These are phyloP conservation scores for Chouioia cunea DNA, from an alignment of 2,888 invertebrate genomes.

Conservation along the genomic window DNA sequence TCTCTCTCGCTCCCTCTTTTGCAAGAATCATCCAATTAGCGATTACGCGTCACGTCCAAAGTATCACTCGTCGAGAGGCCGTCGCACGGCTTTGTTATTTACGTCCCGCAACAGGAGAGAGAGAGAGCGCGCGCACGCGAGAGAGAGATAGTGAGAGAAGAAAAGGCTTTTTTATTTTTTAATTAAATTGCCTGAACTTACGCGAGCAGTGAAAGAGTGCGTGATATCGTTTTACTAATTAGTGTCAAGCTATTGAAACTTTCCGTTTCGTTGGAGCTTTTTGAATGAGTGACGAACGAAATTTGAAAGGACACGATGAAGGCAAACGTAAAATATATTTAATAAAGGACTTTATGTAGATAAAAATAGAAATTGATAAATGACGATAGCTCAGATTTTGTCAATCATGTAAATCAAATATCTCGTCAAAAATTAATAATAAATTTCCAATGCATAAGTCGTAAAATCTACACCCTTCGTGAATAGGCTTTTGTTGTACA, in stretches of 20 bases:
- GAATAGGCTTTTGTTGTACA: no score
- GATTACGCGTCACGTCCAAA: slow-evolving; percentile 11
- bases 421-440: no score
- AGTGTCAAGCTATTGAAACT: slow-evolving; percentile 16
- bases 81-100: slow-evolving; percentile 12
- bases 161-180: slow-evolving; percentile 13
- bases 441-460: no score
- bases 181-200: slow-evolving; percentile 24
- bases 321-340: no score
- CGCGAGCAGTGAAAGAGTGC: not conserved
- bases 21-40: slow-evolving; percentile 39
- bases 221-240: slow-evolving; percentile 27
- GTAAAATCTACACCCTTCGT: no score
- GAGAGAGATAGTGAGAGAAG: no score
- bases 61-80: slow-evolving; percentile 15
- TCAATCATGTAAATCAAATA: no score
- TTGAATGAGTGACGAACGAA: not conserved
- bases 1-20: no score
- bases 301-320: not conserved
- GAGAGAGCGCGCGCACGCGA: not conserved
- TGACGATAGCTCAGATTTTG: no score
- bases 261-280: not conserved
- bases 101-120: not conserved
- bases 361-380: no score
- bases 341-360: no score